Base-by-base conservation (phyloP, 2,888 invertebrate genomes). In the Aplocera efformata region DNA sequence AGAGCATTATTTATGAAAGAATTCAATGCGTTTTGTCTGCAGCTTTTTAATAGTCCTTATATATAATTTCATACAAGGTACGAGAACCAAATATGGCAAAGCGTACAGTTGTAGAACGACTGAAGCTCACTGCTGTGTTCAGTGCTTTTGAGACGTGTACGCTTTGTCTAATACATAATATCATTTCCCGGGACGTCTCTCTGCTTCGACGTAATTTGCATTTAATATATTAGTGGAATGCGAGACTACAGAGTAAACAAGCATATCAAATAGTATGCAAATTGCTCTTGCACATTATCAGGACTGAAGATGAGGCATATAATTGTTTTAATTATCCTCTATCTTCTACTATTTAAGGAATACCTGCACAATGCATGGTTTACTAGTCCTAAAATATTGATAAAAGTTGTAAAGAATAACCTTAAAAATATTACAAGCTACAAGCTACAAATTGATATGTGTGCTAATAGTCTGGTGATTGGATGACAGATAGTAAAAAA, bases 171-270 rank as follows among this genome's bases (percentile, higher is more conserved):
- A 34, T 55, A 52, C 40, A 57, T 63, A 63, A 63, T 59, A 59
- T 60, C 48, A 54, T 65, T 67, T 54, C 56, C 48, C 32, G 47
- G 42, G 57, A 56, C 55, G 53, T 56, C 54, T 64, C 47, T 51
- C 39, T 42, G 58, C 68, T 72, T 71, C 68, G 66, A 65, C 56
- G 61, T 58, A 57, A 71, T 75, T 75, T 72, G 62, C 64, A 71
- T 74, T 60, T 62, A 60, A 67, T 67, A 59, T 65, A 59, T 55
- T 56, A 46, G 52, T 28, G 31, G 38, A 47, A 50, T 47, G 53
- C 8, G 49, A 53, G 56, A 44, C 37, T 45, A 42, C 42, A 44
- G 35, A 48, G 49, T 46, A 50, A 50, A 53, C 41, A 48, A 31
- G 25, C 24, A 42, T 38, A 41, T 33, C 32, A 39, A 30, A 46